phyloP scores from a whole-genome alignment of 2,113 vertebrate species.

The Platichthys flesus region DNA sequence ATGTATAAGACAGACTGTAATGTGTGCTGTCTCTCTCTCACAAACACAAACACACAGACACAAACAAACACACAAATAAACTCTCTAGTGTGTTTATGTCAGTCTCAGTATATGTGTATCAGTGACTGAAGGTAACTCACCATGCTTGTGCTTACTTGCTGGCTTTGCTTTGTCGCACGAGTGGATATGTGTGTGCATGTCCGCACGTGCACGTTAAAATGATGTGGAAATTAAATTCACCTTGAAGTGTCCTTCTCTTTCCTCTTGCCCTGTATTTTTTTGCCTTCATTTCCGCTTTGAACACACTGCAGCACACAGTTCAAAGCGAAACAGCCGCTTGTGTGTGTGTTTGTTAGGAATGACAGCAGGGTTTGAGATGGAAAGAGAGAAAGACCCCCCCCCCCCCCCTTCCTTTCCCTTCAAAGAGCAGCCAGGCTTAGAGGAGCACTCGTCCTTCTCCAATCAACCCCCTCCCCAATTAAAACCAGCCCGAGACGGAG shows the following conservation, averaged over 20 bases:
- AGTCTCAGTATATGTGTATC: constrained; percentile 13
- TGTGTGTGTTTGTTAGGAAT: constrained; percentile 59
- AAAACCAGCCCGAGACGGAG: constrained; percentile 71
- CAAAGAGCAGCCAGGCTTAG: constrained; percentile 79
- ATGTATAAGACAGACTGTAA: constrained; percentile 59
- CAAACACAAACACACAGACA: background rate
- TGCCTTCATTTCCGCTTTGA: constrained; percentile 80
- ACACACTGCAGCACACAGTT: constrained; percentile 81
- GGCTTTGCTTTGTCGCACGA: constrained; percentile 36
- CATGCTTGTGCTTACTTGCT: constrained; percentile 82
- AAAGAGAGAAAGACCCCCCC: constrained; percentile 47
- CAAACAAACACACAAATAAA: background rate
- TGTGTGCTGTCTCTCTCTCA: background rate
- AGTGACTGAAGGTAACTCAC: constrained; percentile 65
- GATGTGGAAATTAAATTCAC: constrained; percentile 86
- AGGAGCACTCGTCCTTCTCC: constrained; percentile 63
- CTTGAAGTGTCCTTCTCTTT: constrained; percentile 83
- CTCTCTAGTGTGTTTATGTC: constrained; percentile 3
- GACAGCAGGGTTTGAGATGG: constrained; percentile 67
- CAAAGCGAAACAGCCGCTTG: constrained; percentile 78
- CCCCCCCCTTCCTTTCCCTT: constrained; percentile 59
- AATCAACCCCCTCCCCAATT: constrained; percentile 56
- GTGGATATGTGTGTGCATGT: background rate
- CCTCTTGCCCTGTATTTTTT: constrained; percentile 68
- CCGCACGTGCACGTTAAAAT: constrained; percentile 74